Evolutionary conservation across 2,888 invertebrate species (phyloP), one percentile per base, ranked within the genome.

Genomic region (Agrenia bidenticulata): DNA sequence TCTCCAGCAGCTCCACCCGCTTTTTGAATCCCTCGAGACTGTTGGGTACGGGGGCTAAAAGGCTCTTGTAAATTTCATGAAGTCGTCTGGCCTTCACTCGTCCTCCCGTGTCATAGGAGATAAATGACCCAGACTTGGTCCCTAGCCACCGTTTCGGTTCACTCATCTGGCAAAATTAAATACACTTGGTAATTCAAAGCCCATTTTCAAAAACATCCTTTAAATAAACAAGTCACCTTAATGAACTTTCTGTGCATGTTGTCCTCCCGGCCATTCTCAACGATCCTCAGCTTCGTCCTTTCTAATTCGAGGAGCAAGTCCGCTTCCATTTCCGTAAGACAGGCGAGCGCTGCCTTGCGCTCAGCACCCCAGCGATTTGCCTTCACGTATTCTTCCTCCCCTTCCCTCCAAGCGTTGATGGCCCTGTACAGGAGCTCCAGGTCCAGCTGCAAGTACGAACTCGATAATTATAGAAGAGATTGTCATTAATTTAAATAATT

Each of bases 101-200:
- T 9, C 45, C 45, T 5, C 19, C n/a, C n/a, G 45, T 45, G 45
- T 45, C 45, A 17, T 17, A 19, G 15, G 45, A 45, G 15, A 45
- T 45, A 15, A 45, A 17, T 4, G 15, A 19, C 9, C 45, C n/a
- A 4, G 45, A 11, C 19, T 45, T 45, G 5, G 45, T 5, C 9
- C 45, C 45, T 15, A 45, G 5, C 89, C 92, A 92, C 63, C 86
- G 85, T 49, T 90, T 84, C 0, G 94, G 89, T 72, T 80, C 59
- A 2, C 77, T 77, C 72, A 77, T 76, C 45, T 45, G 15, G 19
- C 15, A 15, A 17, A 45, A 45, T 45, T 17, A 15, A 45, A n/a
- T n/a, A n/a, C n/a, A n/a, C n/a, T n/a, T n/a, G n/a, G n/a, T n/a
- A n/a, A n/a, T n/a, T n/a, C n/a, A n/a, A n/a, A n/a, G n/a, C n/a